These are phyloP conservation scores for Mycetomoellerius zeteki DNA, from an alignment of 1,140 invertebrate species.

Conservation along the genomic window DNA sequence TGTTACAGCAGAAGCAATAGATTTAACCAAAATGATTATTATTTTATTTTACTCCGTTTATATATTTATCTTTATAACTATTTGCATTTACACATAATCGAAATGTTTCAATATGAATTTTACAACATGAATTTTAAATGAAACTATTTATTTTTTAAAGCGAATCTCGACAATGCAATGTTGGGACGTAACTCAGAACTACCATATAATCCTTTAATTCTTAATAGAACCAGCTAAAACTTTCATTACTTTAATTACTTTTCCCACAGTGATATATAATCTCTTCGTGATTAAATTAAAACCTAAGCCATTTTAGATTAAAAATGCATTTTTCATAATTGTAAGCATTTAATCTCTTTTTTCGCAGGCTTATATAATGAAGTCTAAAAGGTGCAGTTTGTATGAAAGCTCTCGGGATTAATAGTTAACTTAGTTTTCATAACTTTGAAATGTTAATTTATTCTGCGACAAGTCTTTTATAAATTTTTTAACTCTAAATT, in stretches of 20 bases:
- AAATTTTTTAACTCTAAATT: neutral
- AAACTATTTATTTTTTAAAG: neutral
- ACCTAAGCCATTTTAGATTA: neutral
- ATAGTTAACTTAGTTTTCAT: neutral
- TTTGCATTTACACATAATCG: too few relatives aligned
- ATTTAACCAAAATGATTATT: neutral
- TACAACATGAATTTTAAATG: neutral
- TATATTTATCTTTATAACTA: neutral
- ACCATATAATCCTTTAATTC: neutral
- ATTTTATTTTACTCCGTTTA: constrained; percentile 3
- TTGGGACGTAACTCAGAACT: neutral
- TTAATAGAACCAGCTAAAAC: neutral
- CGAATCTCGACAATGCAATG: neutral
- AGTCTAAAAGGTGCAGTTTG: neutral
- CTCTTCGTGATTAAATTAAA: neutral
- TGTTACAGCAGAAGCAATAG: neutral
- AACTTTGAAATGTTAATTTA: constrained; percentile 7
- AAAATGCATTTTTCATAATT: constrained; percentile 19
- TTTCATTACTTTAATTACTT: neutral
- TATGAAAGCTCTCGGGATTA: neutral
- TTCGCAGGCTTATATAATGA: neutral
- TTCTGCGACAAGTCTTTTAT: neutral
- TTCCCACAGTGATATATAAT: neutral
- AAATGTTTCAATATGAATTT: neutral
- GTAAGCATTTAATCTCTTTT: neutral